A percentile compares a stretch with the other conserved stretches of the same genome.
phyloP scores from a whole-genome alignment of 2,888 invertebrate species.

The Teleogryllus oceanicus region DNA sequence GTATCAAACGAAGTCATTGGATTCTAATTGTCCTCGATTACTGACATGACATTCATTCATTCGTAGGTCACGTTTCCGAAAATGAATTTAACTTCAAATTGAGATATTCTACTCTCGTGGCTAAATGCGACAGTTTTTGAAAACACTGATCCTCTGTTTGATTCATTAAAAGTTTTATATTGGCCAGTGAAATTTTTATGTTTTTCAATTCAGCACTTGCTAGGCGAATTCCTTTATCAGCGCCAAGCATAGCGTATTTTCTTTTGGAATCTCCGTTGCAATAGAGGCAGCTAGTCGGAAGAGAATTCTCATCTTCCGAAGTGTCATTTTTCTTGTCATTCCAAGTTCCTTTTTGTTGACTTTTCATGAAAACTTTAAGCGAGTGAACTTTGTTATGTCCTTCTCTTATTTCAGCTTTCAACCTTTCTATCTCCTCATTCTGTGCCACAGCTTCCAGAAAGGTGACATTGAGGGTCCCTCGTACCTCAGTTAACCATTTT shows the following conservation, averaged over 20 bases:
- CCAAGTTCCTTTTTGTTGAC: background rate
- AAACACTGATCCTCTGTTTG: background rate
- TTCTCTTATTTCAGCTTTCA: background rate
- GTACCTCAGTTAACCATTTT: background rate
- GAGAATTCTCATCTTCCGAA: background rate
- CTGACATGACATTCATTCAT: no score
- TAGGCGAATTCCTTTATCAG: background rate
- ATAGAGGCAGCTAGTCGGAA: background rate
- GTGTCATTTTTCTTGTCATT: background rate
- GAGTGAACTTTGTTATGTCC: background rate
- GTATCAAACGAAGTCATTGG: no score
- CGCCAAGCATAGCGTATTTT: background rate
- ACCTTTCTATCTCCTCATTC: background rate
- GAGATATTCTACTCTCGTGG: background rate
- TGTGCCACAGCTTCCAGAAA: background rate
- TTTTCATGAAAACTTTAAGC: background rate
- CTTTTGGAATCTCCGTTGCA: conserved; percentile 4
- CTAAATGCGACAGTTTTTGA: background rate
- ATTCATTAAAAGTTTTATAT: background rate
- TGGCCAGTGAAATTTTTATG: background rate
- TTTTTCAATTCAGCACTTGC: background rate
- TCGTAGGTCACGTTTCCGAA: background rate
- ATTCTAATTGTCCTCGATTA: no score
- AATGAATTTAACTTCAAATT: background rate
- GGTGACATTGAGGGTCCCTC: background rate